Percentiles rank a stretch among this genome's conserved stretches.
Evolutionary conservation across 2,797 vertebrate genomes (phyloP).

Genomic region (Tragopan temminckii): DNA sequence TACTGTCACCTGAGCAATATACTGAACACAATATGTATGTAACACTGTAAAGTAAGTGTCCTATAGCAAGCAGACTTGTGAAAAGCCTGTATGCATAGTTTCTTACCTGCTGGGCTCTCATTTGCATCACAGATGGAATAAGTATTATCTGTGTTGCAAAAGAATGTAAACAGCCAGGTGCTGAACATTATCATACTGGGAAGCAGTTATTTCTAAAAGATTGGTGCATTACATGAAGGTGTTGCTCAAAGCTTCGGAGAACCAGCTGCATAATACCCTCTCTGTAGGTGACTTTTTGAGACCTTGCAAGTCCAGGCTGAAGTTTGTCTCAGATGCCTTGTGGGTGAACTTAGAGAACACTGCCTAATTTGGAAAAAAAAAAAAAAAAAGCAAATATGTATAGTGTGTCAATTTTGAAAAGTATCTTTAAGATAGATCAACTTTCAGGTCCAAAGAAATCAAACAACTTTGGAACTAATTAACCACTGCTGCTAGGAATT

Average conservation of each 20-base stretch:
- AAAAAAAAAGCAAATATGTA: neutral
- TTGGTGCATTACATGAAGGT: neutral
- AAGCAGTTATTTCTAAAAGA: neutral
- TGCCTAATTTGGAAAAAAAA: neutral
- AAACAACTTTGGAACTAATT: neutral
- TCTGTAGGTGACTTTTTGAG: neutral
- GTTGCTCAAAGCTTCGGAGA: neutral
- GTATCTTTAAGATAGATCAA: neutral
- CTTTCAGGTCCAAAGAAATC: neutral
- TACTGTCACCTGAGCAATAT: neutral
- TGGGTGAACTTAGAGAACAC: neutral
- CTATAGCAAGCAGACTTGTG: neutral
- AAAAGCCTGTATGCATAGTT: neutral
- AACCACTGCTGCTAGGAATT: neutral
- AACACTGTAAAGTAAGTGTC: neutral
- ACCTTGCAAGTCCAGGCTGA: neutral
- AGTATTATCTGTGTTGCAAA: neutral
- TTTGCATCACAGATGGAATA: neutral
- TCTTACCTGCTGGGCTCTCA: neutral
- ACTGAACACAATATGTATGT: neutral
- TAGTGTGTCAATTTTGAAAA: neutral
- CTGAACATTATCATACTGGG: rapidly evolving
- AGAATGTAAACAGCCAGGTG: neutral
- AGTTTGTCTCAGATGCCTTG: neutral
- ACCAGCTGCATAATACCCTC: neutral